Percentiles rank a stretch among this genome's conserved stretches.
Evolutionary conservation across 2,888 invertebrate genomes (phyloP).

Genomic region (Rambutsinella grinnellia): DNA sequence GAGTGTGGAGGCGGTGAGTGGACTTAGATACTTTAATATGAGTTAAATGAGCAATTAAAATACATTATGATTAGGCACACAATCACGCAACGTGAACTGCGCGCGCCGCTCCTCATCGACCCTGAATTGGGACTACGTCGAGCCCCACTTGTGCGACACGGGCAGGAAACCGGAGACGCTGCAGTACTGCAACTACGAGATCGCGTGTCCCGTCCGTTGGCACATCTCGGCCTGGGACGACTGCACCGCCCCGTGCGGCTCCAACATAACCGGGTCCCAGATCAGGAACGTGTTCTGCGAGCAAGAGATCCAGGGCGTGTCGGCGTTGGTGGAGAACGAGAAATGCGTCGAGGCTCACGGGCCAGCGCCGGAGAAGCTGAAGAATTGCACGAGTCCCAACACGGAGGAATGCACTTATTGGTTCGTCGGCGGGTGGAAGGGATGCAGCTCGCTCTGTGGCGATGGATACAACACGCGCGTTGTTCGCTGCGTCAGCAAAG

Average conservation of each 20-base stretch:
- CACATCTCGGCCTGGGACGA: conserved; percentile 82
- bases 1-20: conserved; percentile 88
- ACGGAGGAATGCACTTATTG: conserved; percentile 83
- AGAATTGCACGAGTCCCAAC: conserved; percentile 81
- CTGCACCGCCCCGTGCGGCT: conserved; percentile 86
- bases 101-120: conserved; percentile 15
- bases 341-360: conserved; percentile 4
- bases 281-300: conserved; percentile 79
- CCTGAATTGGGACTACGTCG: conserved; percentile 77
- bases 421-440: conserved; percentile 91
- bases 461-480: conserved; percentile 85
- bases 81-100: conserved; percentile 33
- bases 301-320: conserved; percentile 81
- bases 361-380: conserved; percentile 75
- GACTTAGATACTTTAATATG: conserved; percentile 65
- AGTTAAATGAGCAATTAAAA: not conserved
- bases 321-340: conserved; percentile 79
- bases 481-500: conserved; percentile 78
- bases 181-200: conserved; percentile 79
- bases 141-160: conserved; percentile 83
- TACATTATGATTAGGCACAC: not conserved
- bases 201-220: conserved; percentile 84
- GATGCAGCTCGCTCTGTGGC: conserved; percentile 94
- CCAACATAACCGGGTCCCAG: conserved; percentile 66
- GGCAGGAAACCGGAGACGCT: conserved; percentile 79